Evolutionary conservation across 1,140 invertebrate genomes (phyloP).

Genomic region (Drosophila watanabei): DNA sequence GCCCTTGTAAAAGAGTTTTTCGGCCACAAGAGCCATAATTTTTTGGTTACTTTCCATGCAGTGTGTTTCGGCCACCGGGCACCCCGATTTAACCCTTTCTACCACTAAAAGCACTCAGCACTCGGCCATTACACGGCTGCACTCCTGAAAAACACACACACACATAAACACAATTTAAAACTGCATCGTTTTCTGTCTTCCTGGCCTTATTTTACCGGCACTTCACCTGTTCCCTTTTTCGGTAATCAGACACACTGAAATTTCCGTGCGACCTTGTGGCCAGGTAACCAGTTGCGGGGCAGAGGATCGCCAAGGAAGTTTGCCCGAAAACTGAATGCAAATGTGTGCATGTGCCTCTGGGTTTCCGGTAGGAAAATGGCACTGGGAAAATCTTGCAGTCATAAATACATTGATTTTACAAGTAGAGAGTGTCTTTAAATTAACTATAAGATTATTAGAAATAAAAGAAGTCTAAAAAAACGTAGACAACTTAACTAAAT

Average conservation of each 20-base stretch:
- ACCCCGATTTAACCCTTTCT: slow-evolving; percentile 2
- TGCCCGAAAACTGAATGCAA: slow-evolving; percentile 47
- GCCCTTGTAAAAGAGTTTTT: slow-evolving; percentile 60
- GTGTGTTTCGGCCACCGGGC: not conserved
- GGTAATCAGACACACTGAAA: slow-evolving; percentile 42
- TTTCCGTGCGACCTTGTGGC: slow-evolving; percentile 45
- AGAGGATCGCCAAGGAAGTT: slow-evolving; percentile 16
- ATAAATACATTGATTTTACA: not conserved
- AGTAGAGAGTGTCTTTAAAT: not conserved
- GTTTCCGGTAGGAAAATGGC: not conserved
- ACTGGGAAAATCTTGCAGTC: not conserved
- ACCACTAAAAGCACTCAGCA: slow-evolving; percentile 53
- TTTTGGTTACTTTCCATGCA: slow-evolving; percentile 76
- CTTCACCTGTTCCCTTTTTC: slow-evolving; percentile 18
- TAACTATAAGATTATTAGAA: not conserved
- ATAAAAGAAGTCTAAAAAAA: too few species aligned
- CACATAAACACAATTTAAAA: slow-evolving; percentile 27
- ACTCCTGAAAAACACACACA: slow-evolving; percentile 20
- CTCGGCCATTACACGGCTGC: slow-evolving; percentile 47
- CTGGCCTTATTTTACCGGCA: not conserved
- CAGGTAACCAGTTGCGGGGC: slow-evolving; percentile 17
- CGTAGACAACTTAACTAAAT: too few species aligned
- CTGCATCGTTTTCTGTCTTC: slow-evolving; percentile 39
- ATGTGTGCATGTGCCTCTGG: slow-evolving; percentile 24
- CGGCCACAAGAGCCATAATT: slow-evolving; percentile 77